Conservation (phyloP, 2,888 invertebrate species). For the Callinectes sapidus region DNA sequence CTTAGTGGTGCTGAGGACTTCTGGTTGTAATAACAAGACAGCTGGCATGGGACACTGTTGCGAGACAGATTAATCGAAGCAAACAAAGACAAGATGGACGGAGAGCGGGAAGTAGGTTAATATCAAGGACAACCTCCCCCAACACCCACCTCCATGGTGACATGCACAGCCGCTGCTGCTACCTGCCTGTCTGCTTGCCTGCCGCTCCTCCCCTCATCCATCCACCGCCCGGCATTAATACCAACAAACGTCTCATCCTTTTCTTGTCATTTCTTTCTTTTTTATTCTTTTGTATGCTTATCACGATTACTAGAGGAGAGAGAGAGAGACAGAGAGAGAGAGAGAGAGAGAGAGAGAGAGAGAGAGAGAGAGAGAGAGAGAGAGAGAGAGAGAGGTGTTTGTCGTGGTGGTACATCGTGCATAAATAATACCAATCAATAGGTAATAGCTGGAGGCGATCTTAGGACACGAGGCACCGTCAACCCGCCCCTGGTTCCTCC, state of each 20-base stretch:
- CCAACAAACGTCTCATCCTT: not conserved
- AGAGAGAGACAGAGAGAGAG: slow-evolving; percentile 53
- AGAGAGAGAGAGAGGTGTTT: slow-evolving; percentile 49
- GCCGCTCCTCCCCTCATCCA: not conserved
- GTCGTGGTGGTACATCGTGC: not conserved
- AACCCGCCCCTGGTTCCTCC: not conserved
- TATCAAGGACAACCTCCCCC: slow-evolving; percentile 39
- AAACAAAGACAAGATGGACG: slow-evolving; percentile 7
- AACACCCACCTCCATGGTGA: not conserved
- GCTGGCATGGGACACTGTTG: not conserved
- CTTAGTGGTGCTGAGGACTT: not conserved
- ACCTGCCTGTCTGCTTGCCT: not conserved
- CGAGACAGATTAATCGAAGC: not conserved
- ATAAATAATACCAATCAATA: slow-evolving; percentile 17
- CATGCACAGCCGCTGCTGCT: not conserved
- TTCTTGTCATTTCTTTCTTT: not conserved
- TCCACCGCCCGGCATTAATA: not conserved
- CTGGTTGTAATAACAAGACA: not conserved
- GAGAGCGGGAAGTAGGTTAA: slow-evolving; percentile 44
- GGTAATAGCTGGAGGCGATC: slow-evolving; percentile 9
- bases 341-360: slow-evolving; percentile 46
- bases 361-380: slow-evolving; percentile 49
- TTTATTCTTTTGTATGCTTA: not conserved
- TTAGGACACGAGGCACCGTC: not conserved
- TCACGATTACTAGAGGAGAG: not conserved